Evolutionary conservation across 2,888 invertebrate genomes (phyloP).

Genomic region (Enchytraeus crypticus): DNA sequence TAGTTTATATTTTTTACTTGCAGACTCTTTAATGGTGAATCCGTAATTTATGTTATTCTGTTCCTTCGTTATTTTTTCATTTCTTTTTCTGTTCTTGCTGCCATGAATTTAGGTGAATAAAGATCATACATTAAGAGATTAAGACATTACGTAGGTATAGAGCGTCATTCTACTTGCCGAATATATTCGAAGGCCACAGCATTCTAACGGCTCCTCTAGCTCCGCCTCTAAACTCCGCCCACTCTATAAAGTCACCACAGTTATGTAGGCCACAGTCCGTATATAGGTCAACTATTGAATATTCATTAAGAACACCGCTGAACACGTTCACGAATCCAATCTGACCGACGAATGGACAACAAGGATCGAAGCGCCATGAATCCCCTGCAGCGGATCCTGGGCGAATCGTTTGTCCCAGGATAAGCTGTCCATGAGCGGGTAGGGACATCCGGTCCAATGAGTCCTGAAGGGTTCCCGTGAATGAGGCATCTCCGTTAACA

Average conservation of each 20-base stretch:
- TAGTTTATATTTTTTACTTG: too few relatives aligned
- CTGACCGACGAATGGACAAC: conserved; percentile 39
- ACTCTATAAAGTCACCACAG: conserved; percentile 47
- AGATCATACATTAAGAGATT: too few relatives aligned
- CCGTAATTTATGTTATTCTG: too few relatives aligned
- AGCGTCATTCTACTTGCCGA: conserved; percentile 6
- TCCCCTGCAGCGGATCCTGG: not conserved
- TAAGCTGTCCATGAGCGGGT: conserved; percentile 41
- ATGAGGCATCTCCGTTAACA: conserved; percentile 10
- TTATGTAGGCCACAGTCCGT: conserved; percentile 41
- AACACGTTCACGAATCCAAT: conserved; percentile 47
- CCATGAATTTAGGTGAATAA: too few relatives aligned
- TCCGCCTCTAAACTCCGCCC: conserved; percentile 47
- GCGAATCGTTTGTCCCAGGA: conserved; percentile 37
- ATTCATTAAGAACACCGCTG: conserved; percentile 35
- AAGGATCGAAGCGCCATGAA: conserved; percentile 28
- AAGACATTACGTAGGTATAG: not conserved
- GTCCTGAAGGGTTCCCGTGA: not conserved
- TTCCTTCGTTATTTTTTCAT: not conserved
- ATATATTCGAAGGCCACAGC: conserved; percentile 43
- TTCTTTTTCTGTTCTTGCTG: too few relatives aligned
- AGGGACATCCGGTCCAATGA: conserved; percentile 20
- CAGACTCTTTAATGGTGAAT: too few relatives aligned
- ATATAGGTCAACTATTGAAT: conserved; percentile 18
- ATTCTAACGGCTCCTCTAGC: conserved; percentile 45